Percentiles rank a stretch among this genome's conserved stretches.
phyloP scores from a whole-genome alignment of 1,140 invertebrate species.

The Augochlora pura region DNA sequence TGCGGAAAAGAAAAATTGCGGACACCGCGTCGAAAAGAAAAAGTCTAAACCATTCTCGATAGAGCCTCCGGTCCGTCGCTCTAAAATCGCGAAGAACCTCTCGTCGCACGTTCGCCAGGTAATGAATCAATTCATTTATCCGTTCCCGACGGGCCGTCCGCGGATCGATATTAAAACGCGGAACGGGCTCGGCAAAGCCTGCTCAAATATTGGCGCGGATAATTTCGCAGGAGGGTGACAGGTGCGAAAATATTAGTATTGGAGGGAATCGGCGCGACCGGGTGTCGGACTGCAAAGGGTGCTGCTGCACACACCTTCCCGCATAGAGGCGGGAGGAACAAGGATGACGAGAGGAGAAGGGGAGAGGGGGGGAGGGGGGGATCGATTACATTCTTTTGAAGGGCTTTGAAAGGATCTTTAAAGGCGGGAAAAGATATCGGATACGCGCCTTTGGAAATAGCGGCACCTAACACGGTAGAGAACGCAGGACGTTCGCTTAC shows the following conservation, averaged over 20 bases:
- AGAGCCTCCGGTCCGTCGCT: too few relatives aligned
- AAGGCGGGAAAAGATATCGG: constrained; percentile 27
- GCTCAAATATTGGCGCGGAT: too few relatives aligned
- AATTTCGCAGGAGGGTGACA: neutral
- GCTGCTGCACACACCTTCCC: neutral
- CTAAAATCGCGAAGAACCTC: too few relatives aligned
- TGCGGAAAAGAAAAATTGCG: too few relatives aligned
- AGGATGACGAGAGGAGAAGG: neutral
- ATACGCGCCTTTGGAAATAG: neutral
- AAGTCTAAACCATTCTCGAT: too few relatives aligned
- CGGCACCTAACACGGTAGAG: neutral
- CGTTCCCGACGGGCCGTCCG: too few relatives aligned
- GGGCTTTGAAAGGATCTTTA: constrained; percentile 22
- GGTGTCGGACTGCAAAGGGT: neutral
- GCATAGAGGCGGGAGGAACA: neutral
- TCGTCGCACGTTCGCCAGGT: too few relatives aligned
- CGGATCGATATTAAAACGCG: too few relatives aligned
- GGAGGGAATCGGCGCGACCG: neutral
- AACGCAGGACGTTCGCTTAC: constrained; percentile 22
- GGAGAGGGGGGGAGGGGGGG: neutral
- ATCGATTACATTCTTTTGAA: constrained; percentile 39
- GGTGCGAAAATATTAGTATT: constrained; percentile 2
- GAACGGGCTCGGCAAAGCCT: too few relatives aligned
- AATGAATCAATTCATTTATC: too few relatives aligned
- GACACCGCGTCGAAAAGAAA: too few relatives aligned